Conservation (phyloP, 2,113 vertebrate genomes). For the Eurypyga helias region DNA sequence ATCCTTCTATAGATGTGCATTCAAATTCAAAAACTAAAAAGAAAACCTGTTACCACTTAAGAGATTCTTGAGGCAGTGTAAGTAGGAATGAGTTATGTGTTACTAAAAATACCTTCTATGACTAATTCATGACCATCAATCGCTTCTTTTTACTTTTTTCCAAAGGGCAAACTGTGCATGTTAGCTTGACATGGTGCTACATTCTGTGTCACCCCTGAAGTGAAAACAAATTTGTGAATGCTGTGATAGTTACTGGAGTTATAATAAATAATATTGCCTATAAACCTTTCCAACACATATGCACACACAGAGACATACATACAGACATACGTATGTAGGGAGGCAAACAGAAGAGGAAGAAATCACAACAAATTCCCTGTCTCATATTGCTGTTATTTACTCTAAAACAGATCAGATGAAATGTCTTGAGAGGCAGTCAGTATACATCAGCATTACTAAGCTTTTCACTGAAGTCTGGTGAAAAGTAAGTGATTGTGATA, state of each 20-base stretch:
- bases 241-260: not conserved
- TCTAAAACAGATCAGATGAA: not conserved
- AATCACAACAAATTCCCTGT: not conserved
- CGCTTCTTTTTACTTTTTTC: not conserved
- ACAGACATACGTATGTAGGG: not conserved
- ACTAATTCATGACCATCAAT: not conserved
- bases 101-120: not conserved
- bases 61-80: not conserved
- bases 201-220: not conserved
- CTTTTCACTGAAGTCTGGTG: not conserved
- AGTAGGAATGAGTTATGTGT: not conserved
- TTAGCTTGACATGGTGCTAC: not conserved
- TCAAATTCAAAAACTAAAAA: not conserved
- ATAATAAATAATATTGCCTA: not conserved
- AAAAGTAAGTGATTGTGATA: not conserved
- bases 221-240: not conserved
- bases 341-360: not conserved
- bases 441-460: not conserved
- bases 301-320: not conserved
- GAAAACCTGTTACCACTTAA: not conserved
- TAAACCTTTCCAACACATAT: not conserved
- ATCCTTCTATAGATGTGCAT: not conserved
- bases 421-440: not conserved
- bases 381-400: not conserved
- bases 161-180: not conserved